Evolutionary conservation across 2,113 vertebrate species (phyloP).

Genomic region (Lynx canadensis): DNA sequence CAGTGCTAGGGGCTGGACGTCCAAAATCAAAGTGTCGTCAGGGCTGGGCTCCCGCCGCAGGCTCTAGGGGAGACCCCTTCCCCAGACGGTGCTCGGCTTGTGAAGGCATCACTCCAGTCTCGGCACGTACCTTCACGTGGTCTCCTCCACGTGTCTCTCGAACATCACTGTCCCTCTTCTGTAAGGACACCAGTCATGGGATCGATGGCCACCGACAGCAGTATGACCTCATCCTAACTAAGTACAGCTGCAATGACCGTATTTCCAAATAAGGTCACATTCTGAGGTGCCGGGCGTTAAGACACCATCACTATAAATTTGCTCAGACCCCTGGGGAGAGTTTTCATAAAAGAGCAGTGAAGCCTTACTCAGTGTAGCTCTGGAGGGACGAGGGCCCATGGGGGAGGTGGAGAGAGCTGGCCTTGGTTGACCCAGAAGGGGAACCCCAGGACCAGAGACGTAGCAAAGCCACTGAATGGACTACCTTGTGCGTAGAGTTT

Average conservation of each 20-base stretch:
- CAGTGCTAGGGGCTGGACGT: background rate
- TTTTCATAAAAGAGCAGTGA: background rate
- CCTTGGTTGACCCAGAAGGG: background rate
- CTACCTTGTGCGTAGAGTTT: too few relatives aligned
- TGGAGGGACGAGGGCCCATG: background rate
- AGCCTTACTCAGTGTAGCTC: too few relatives aligned
- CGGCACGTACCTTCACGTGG: background rate
- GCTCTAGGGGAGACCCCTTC: too few relatives aligned
- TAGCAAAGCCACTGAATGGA: background rate
- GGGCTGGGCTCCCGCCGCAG: background rate
- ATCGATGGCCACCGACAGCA: too few relatives aligned
- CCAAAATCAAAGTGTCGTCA: background rate
- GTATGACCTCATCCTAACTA: background rate
- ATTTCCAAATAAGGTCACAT: background rate
- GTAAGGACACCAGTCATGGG: background rate
- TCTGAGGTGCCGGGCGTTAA: background rate
- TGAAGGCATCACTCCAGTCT: rapidly evolving
- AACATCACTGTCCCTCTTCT: background rate
- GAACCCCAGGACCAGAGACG: background rate
- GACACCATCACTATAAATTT: background rate
- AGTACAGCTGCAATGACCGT: background rate
- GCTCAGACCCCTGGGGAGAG: background rate
- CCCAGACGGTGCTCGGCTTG: rapidly evolving
- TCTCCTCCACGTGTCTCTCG: background rate
- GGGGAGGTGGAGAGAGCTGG: rapidly evolving